Evolutionary conservation across 2,113 vertebrate species (phyloP).

Genomic region (Turdus rufiventris): DNA sequence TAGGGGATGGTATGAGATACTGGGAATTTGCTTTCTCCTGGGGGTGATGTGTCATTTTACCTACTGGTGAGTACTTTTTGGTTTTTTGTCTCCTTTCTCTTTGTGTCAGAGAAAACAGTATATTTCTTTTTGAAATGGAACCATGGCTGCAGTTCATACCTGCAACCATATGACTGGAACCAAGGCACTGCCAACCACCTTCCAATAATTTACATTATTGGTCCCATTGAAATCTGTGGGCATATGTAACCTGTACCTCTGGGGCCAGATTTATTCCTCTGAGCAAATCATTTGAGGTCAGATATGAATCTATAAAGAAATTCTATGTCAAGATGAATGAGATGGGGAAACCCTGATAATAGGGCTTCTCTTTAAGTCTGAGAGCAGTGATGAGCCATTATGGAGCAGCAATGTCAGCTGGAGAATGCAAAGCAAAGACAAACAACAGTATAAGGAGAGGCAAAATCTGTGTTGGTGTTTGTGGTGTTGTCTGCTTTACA

Average conservation of each 20-base stretch:
- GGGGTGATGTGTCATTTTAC: not conserved
- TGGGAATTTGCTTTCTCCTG: not conserved
- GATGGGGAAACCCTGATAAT: not conserved
- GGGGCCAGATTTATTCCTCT: not conserved
- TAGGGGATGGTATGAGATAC: not conserved
- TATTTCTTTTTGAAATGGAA: not conserved
- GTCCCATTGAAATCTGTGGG: not conserved
- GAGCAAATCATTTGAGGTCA: not conserved
- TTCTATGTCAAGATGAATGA: not conserved
- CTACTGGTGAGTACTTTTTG: not conserved
- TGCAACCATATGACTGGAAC: not conserved
- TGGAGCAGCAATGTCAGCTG: not conserved
- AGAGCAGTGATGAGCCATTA: rapidly evolving
- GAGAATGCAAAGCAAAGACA: not conserved
- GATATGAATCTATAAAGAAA: not conserved
- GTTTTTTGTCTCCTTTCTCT: not conserved
- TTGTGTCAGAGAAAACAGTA: not conserved
- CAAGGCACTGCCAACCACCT: not conserved
- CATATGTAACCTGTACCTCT: not conserved
- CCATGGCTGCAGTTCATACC: not conserved
- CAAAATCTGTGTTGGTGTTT: not conserved
- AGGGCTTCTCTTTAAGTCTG: not conserved
- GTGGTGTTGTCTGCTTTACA: not conserved
- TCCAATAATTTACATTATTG: not conserved
- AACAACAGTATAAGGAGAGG: rapidly evolving